A percentile compares a stretch with the other conserved stretches of the same genome.
Evolutionary conservation across 2,888 invertebrate species (phyloP).

Genomic region (Drosophila planitibia): DNA sequence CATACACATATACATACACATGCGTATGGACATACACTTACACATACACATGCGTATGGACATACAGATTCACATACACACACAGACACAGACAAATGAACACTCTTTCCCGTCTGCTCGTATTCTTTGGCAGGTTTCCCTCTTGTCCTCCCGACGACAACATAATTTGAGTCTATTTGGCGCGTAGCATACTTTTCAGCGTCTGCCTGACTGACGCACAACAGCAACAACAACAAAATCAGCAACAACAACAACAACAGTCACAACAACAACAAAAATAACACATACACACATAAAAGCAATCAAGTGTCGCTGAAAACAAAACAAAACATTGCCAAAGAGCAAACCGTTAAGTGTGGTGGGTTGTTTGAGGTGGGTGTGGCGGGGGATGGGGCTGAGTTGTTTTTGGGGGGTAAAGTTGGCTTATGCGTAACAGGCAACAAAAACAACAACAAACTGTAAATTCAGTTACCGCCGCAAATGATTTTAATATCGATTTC

Average conservation of each 20-base stretch:
- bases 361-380: background rate
- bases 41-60: background rate
- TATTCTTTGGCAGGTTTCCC: conserved; percentile 4
- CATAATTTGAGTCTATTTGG: conserved; percentile 72
- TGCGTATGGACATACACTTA: background rate
- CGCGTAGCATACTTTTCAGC: conserved; percentile 68
- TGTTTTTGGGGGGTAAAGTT: conserved; percentile 9
- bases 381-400: background rate
- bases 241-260: background rate
- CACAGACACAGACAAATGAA: background rate
- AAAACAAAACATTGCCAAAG: conserved; percentile 63
- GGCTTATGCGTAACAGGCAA: conserved; percentile 55
- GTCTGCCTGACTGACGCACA: conserved; percentile 46
- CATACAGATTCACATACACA: background rate
- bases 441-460: conserved; percentile 48
- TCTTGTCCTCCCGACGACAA: conserved; percentile 35
- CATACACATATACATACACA: background rate
- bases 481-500: conserved; percentile 23
- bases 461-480: conserved; percentile 43
- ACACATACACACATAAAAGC: conserved; percentile 46
- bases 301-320: conserved; percentile 75
- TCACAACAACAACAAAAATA: background rate
- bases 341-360: conserved; percentile 25
- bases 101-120: background rate
- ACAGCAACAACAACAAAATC: conserved; percentile 11